A percentile compares a stretch with the other conserved stretches of the same genome.
Evolutionary conservation across 2,888 invertebrate genomes (phyloP).

Genomic region (Leptopilina drosophilae): DNA sequence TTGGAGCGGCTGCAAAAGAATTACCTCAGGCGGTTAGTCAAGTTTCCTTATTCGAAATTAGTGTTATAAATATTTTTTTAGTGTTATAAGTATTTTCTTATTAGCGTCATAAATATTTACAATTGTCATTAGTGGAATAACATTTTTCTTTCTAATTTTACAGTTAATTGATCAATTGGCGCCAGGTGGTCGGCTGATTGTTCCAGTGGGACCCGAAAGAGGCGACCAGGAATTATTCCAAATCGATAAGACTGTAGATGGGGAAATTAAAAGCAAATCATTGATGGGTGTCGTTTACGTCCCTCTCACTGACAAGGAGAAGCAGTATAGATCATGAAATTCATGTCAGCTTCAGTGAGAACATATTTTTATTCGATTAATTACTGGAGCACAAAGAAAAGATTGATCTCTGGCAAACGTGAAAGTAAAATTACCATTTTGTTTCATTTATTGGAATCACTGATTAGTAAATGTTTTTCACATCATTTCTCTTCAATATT

Average conservation of each 20-base stretch:
- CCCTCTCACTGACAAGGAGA: constrained; percentile 92
- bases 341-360: constrained; percentile 69
- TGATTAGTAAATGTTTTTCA: not conserved
- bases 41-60: constrained; percentile 28
- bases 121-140: too few relatives aligned
- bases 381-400: constrained; percentile 2
- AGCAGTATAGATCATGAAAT: constrained; percentile 81
- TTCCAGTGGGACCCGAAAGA: constrained; percentile 93
- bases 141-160: not conserved
- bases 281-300: constrained; percentile 98
- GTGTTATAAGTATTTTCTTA: not conserved
- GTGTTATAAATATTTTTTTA: not conserved
- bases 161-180: constrained; percentile 80
- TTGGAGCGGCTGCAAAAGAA: constrained; percentile 91
- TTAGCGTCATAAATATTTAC: too few relatives aligned
- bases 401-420: not conserved
- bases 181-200: constrained; percentile 93
- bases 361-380: constrained; percentile 46
- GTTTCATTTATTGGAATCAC: constrained; percentile 24
- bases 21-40: constrained; percentile 85
- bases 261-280: constrained; percentile 85
- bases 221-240: constrained; percentile 91
- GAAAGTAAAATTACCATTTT: not conserved
- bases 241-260: constrained; percentile 92
- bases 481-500: constrained; percentile 4